phyloP scores from a whole-genome alignment of 2,113 vertebrate species.

The Antechinus stuartii region DNA sequence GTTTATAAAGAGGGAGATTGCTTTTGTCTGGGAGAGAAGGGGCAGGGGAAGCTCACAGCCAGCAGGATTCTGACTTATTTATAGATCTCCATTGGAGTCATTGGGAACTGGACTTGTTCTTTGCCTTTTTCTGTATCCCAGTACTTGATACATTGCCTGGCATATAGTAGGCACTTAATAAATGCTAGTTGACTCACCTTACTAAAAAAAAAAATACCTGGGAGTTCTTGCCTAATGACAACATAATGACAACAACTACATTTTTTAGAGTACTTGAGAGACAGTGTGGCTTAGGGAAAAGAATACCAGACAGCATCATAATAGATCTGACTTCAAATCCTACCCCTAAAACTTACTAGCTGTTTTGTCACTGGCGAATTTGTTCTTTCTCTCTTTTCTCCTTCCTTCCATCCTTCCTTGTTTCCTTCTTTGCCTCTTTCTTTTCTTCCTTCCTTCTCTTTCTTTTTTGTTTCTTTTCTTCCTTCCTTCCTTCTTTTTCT shows the following conservation, averaged over 20 bases:
- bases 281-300: neutral
- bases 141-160: neutral
- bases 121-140: neutral
- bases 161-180: neutral
- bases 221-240: neutral
- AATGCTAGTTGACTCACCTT: neutral
- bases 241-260: neutral
- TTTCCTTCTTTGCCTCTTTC: too few relatives aligned
- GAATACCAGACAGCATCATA: neutral
- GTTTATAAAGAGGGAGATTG: neutral
- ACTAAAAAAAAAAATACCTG: neutral
- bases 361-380: neutral
- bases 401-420: too few relatives aligned
- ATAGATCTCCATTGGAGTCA: neutral
- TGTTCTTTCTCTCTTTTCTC: too few relatives aligned
- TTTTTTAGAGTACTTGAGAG: neutral
- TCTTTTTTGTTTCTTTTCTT: too few relatives aligned
- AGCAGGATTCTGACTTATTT: constrained; percentile 52
- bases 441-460: too few relatives aligned
- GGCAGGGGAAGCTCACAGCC: neutral
- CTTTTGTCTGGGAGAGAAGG: neutral
- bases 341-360: neutral
- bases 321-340: neutral
- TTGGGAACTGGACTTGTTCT: neutral
- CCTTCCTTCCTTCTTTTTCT: too few relatives aligned